These are phyloP conservation scores for Collichthys lucidus DNA, from an alignment of 2,113 vertebrate species.

Conservation along the genomic window DNA sequence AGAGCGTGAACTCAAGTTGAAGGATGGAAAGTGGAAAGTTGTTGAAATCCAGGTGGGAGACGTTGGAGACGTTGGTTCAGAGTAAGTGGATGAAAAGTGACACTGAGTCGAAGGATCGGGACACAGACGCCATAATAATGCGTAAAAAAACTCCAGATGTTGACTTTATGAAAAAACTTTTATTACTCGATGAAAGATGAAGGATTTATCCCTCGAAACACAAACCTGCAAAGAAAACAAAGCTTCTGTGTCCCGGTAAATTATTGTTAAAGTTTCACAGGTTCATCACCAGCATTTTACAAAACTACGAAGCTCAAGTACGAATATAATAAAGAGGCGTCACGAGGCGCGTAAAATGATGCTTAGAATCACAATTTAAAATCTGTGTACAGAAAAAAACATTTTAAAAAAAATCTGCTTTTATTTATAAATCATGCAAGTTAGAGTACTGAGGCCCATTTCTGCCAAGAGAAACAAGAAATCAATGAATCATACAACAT, in stretches of 20 bases:
- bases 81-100: background rate
- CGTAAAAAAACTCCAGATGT: background rate
- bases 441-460: background rate
- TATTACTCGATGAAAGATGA: no score
- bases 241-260: constrained; percentile 14
- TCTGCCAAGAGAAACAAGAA: background rate
- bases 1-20: constrained; percentile 11
- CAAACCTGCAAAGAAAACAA: background rate
- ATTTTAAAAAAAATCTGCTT: background rate
- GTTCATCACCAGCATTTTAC: constrained; percentile 49
- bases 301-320: constrained; percentile 3
- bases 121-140: background rate
- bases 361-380: constrained; percentile 25
- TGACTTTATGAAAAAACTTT: background rate
- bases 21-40: constrained; percentile 43
- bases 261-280: background rate
- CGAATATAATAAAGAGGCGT: background rate
- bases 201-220: background rate
- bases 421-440: background rate
- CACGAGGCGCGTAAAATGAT: constrained; percentile 1
- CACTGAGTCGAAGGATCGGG: background rate
- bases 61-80: background rate
- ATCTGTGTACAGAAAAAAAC: background rate
- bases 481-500: no score
- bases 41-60: background rate